Conservation (phyloP, 2,888 invertebrate species). For the Deladenus siricidicola region DNA sequence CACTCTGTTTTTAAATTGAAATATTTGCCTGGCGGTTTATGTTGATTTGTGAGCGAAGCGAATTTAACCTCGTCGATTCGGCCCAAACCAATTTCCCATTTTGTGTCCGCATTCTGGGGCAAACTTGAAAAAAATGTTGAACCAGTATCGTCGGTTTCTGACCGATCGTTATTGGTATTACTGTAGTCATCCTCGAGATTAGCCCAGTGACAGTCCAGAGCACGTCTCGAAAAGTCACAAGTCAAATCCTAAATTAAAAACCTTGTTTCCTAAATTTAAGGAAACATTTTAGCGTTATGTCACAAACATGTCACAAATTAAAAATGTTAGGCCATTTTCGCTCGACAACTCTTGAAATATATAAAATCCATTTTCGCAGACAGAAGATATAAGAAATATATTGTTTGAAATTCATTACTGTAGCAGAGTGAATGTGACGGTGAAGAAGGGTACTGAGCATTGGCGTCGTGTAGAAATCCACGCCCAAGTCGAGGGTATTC, state of each 20-base stretch:
- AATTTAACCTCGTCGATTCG: slow-evolving; percentile 45
- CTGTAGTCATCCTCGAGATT: slow-evolving; percentile 27
- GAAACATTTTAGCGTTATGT: too few species aligned
- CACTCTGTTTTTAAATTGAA: neutral
- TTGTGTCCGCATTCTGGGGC: neutral
- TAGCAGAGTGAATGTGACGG: slow-evolving; percentile 41
- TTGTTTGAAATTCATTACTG: slow-evolving; percentile 20
- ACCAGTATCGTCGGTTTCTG: neutral
- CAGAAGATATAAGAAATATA: neutral
- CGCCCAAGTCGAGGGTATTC: slow-evolving; percentile 44
- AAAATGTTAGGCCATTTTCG: neutral
- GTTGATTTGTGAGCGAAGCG: slow-evolving; percentile 39
- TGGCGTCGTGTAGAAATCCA: slow-evolving; percentile 42
- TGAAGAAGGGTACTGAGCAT: slow-evolving; percentile 42
- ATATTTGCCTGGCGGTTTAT: slow-evolving; percentile 33
- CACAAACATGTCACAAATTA: too few species aligned
- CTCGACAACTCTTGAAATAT: neutral
- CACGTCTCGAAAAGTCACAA: slow-evolving; percentile 47
- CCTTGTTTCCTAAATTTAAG: too few species aligned
- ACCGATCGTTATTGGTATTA: neutral
- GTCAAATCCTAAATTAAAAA: slow-evolving; percentile 42
- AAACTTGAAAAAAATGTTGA: too few species aligned
- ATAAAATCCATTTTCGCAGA: neutral
- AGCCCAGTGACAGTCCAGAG: slow-evolving; percentile 47
- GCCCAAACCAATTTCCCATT: slow-evolving; percentile 47